Conservation (phyloP, 2,113 vertebrate genomes). For the Odobenus rosmarus region DNA sequence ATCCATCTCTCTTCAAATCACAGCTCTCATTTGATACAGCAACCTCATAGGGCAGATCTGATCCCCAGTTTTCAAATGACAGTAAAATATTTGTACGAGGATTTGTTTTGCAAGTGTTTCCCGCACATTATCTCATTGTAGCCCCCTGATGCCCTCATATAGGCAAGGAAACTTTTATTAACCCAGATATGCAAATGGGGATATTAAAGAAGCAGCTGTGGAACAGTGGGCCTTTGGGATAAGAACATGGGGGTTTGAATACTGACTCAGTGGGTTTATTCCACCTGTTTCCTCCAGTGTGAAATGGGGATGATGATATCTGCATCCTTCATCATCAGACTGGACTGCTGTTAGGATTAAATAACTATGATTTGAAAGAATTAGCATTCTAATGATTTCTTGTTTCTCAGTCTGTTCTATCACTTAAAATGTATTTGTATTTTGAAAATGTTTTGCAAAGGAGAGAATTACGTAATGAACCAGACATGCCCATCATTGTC, state of each 20-base stretch:
- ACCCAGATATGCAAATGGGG: neutral
- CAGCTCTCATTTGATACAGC: neutral
- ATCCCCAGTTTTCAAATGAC: neutral
- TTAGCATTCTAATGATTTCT: neutral
- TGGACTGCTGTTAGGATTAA: neutral
- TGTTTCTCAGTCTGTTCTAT: neutral
- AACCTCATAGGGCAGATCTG: neutral
- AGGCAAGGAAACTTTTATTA: neutral
- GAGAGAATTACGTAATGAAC: neutral
- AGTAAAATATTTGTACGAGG: neutral
- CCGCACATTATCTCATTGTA: neutral
- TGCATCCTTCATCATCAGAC: neutral
- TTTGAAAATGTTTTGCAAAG: conserved; percentile 3
- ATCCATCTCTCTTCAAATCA: conserved; percentile 19
- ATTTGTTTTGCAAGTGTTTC: neutral
- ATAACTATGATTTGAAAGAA: neutral
- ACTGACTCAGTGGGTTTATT: neutral
- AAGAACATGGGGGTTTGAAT: neutral
- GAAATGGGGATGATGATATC: neutral
- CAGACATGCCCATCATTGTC: neutral
- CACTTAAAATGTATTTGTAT: neutral
- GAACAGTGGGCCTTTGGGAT: neutral
- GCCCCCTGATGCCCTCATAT: neutral
- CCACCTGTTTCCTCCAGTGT: neutral
- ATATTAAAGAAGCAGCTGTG: neutral